phyloP scores from a whole-genome alignment of 2,113 vertebrate genomes.

The Pseudolaguvia tuberculata region DNA sequence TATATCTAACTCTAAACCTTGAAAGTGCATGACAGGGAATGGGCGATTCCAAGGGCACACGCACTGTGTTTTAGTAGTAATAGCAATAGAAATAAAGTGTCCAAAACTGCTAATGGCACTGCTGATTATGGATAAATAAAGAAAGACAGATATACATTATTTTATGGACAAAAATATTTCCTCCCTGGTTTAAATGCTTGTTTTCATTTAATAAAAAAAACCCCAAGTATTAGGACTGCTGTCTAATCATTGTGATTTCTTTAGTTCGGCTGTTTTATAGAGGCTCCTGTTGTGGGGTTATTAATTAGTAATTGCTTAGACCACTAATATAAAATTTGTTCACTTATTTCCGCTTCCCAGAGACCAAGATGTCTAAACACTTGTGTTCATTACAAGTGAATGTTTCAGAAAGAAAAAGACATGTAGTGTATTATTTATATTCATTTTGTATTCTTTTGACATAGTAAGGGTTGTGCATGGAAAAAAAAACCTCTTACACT shows the following conservation, averaged over 20 bases:
- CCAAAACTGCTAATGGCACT: no score
- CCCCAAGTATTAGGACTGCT: conserved; percentile 55
- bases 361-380: neutral
- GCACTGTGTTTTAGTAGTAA: no score
- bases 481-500: neutral
- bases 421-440: conserved; percentile 5
- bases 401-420: conserved; percentile 1
- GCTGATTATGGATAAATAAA: no score
- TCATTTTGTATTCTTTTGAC: neutral
- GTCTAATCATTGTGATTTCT: conserved; percentile 50
- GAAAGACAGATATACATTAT: no score
- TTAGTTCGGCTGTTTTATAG: conserved; percentile 47
- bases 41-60: neutral
- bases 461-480: neutral
- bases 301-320: conserved; percentile 65
- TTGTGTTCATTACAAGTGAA: conserved; percentile 3
- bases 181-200: conserved; percentile 47
- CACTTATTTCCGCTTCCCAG: conserved; percentile 8
- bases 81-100: no score
- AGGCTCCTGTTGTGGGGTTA: conserved; percentile 50
- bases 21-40: no score
- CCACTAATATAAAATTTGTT: conserved; percentile 48
- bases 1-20: no score
- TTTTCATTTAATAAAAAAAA: conserved; percentile 57
- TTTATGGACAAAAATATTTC: neutral